Base-by-base conservation (phyloP, 2,797 vertebrate genomes). In the Nyctalus aviator region DNA sequence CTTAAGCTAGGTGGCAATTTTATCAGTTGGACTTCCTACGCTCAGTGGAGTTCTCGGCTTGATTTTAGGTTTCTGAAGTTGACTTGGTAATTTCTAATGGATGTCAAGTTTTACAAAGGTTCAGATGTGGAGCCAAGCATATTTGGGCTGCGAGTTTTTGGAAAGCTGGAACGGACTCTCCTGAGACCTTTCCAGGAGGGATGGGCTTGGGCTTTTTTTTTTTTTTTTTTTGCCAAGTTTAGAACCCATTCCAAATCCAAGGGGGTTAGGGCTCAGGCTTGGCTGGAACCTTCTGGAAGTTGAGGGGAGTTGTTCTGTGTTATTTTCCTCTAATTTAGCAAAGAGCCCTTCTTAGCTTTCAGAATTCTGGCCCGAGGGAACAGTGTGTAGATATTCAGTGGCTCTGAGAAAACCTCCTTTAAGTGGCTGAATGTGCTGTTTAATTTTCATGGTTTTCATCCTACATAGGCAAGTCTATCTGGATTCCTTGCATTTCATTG, bases 301-400 rank as follows among this genome's bases (percentile, higher is more conserved):
- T 18, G 30, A 88, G 50, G 73, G 46, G 73, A 71, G 46, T 44
- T 78, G 55, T 88, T 93, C 73, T 92, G 62, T 82, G 96, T 93
- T 93, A 90, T 94, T 96, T 96, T 95, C 64, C 69, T 88, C 87
- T 94, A 78, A 95, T 91, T 95, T 96, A 96, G 87, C 93, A 96
- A 90, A 90, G 94, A 90, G 30, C 84, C 73, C 73, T 78, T 93
- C 72, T 57, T 89, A 78, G 91, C 53, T 94, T 95, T 96, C 91
- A 90, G 87, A 96, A 92, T 91, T 79, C 68, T n/a, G 30, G 68
- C 93, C 53, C 81, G 57, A 84, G 66, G 76, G 88, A 93, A 76
- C 37, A 25, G 6, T 44, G 10, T 44, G 66, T 37, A 76, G 87
- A 20, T 90, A 73, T 77, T 83, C 92, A 81, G 41, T 83, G 88